Percentiles rank a stretch among this genome's conserved stretches.
Conservation (phyloP, 2,113 vertebrate genomes). For the Alectura lathami region DNA sequence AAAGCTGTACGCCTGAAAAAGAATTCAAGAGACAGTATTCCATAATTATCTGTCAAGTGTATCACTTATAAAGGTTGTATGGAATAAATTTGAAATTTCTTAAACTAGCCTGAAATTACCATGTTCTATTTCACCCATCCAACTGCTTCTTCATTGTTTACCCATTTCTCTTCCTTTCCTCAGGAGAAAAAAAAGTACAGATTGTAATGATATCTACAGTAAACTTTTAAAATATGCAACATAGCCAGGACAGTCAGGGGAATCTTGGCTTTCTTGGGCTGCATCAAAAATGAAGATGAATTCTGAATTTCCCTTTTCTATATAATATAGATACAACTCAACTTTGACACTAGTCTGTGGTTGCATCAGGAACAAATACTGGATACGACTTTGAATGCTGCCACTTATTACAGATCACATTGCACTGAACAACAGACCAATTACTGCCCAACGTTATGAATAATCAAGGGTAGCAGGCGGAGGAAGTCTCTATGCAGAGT, state of each 20-base stretch:
- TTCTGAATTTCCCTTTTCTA: neutral
- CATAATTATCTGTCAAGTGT: neutral
- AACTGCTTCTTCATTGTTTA: neutral
- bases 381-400: neutral
- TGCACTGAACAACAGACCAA: accelerated
- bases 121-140: neutral
- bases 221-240: neutral
- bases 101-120: neutral
- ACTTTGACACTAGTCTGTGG: accelerated
- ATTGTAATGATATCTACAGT: neutral
- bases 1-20: neutral
- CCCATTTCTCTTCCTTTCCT: neutral
- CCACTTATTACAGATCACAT: neutral
- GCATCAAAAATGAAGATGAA: neutral
- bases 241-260: neutral
- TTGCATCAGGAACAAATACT: neutral
- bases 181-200: neutral
- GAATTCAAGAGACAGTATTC: neutral
- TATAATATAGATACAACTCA: neutral
- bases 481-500: neutral
- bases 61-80: neutral
- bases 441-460: neutral
- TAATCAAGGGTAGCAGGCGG: neutral
- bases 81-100: neutral
- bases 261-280: neutral